phyloP scores from a whole-genome alignment of 2,113 vertebrate species.

The Dromas ardeola region DNA sequence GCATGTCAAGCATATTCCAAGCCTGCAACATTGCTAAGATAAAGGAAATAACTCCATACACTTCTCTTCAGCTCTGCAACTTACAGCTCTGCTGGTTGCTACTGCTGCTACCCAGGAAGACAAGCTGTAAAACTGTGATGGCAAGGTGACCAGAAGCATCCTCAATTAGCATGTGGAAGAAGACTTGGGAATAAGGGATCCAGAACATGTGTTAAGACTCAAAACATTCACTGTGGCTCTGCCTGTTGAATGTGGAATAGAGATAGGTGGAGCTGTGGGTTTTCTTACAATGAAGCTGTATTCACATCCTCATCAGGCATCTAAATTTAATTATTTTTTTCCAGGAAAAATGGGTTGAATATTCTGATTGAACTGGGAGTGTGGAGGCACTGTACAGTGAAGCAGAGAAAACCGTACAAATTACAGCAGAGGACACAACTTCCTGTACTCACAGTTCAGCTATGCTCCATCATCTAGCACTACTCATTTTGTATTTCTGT shows the following conservation, averaged over 20 bases:
- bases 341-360: not conserved
- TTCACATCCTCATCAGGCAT: not conserved
- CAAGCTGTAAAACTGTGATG: not conserved
- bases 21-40: not conserved
- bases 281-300: not conserved
- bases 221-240: not conserved
- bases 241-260: not conserved
- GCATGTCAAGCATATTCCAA: not conserved
- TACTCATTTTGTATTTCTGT: not conserved
- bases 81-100: not conserved
- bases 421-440: not conserved
- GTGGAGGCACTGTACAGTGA: not conserved
- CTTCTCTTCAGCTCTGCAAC: not conserved
- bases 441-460: not conserved
- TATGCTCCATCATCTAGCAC: not conserved
- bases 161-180: not conserved
- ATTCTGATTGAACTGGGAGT: not conserved
- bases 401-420: not conserved
- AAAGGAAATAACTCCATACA: not conserved
- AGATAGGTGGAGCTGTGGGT: not conserved
- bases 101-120: not conserved
- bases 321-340: not conserved
- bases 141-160: constrained; percentile 14
- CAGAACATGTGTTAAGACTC: not conserved
- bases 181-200: not conserved